Percentiles rank a stretch among this genome's conserved stretches.
Evolutionary conservation across 2,888 invertebrate genomes (phyloP).

Genomic region (Ormyrus thymus): DNA sequence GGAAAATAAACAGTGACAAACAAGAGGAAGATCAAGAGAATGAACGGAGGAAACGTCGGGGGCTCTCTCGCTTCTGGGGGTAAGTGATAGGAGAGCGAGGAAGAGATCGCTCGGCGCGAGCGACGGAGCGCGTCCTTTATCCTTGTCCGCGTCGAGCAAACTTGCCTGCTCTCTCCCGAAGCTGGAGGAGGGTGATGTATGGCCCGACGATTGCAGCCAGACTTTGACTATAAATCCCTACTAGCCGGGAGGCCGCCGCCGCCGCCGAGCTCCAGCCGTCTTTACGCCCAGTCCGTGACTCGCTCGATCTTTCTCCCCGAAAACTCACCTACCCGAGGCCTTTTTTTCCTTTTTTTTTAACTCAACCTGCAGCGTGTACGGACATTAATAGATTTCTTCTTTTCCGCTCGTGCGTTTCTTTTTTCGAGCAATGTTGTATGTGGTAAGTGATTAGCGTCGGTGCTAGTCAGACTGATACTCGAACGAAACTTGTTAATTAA

Average conservation of each 20-base stretch:
- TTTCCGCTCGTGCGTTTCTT: no score
- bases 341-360: slow-evolving; percentile 14
- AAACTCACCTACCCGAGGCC: not conserved
- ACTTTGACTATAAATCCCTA: slow-evolving; percentile 65
- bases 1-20: slow-evolving; percentile 54
- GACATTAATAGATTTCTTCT: slow-evolving; percentile 48
- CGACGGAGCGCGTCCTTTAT: slow-evolving; percentile 46
- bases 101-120: slow-evolving; percentile 1
- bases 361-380: slow-evolving; percentile 5
- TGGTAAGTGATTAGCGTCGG: no score
- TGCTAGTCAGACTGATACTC: no score
- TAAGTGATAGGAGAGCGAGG: slow-evolving; percentile 47
- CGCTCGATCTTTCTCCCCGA: slow-evolving; percentile 24
- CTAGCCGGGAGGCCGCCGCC: slow-evolving; percentile 49
- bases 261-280: slow-evolving; percentile 18
- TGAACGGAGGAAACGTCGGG: slow-evolving; percentile 47
- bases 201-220: slow-evolving; percentile 65
- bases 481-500: no score
- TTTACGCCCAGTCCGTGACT: slow-evolving; percentile 6
- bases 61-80: slow-evolving; percentile 29
- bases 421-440: no score
- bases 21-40: slow-evolving; percentile 56
- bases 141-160: slow-evolving; percentile 46
- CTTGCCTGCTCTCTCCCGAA: not conserved
- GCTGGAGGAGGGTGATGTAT: slow-evolving; percentile 60